Evolutionary conservation across 2,797 vertebrate species (phyloP).

Genomic region (Hippopotamyrus pictus): DNA sequence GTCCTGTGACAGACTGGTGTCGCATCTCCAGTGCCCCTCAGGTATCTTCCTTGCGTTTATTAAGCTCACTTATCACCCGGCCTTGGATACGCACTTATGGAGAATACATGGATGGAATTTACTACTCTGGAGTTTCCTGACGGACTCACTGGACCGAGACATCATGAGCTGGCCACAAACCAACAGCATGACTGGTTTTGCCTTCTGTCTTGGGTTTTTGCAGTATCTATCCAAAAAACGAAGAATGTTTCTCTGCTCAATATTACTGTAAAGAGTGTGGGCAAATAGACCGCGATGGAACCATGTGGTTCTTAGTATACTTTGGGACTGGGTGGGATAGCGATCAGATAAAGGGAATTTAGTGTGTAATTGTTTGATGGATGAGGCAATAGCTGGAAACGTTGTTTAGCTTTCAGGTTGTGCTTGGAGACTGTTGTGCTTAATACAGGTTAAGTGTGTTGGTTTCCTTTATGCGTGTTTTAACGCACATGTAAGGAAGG

Average conservation of each 20-base stretch:
- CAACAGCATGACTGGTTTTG: not conserved
- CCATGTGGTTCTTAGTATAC: conserved; percentile 34
- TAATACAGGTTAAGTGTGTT: not conserved
- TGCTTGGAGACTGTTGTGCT: not conserved
- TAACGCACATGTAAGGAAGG: not conserved
- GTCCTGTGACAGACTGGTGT: not conserved
- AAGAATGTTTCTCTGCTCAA: conserved; percentile 25
- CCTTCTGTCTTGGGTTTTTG: not conserved
- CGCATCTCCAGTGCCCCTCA: not conserved
- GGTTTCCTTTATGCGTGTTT: not conserved
- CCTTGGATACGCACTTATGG: not conserved
- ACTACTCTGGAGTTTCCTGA: not conserved
- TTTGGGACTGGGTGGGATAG: conserved; percentile 20
- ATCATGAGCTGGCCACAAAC: not conserved
- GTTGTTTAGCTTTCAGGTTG: not conserved
- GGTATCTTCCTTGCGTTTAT: not conserved
- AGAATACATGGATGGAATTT: not conserved
- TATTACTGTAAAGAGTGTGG: conserved; percentile 25
- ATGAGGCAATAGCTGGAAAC: not conserved
- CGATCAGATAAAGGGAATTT: conserved; percentile 9
- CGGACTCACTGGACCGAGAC: not conserved
- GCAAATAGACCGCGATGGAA: conserved; percentile 25
- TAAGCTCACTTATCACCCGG: not conserved
- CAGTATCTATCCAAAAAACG: not conserved
- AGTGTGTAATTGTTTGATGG: not conserved